Conservation (phyloP, 2,113 vertebrate genomes). For the Cygnus atratus region DNA sequence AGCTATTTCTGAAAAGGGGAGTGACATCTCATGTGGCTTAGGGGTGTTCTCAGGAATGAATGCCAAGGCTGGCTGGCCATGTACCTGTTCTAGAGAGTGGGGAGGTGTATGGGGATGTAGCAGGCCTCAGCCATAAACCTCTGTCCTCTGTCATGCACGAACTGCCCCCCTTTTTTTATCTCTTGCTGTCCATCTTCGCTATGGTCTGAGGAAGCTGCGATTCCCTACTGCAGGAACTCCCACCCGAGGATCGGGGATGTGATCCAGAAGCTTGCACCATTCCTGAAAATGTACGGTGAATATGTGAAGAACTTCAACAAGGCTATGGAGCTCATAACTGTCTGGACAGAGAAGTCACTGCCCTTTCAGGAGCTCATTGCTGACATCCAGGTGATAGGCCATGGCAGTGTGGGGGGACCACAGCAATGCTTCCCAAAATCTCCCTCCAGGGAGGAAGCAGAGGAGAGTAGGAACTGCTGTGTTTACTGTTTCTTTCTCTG, state of each 20-base stretch:
- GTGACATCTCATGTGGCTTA: background rate
- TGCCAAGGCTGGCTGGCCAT: background rate
- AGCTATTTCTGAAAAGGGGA: background rate
- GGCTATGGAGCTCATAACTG: conserved; percentile 82
- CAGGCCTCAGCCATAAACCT: background rate
- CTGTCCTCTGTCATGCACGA: accelerated
- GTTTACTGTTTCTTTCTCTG: background rate
- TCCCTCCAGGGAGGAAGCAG: background rate
- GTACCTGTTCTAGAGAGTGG: background rate
- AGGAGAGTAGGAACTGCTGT: background rate
- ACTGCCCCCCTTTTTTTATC: background rate
- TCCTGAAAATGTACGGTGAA: conserved; percentile 91
- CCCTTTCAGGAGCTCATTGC: conserved; percentile 82
- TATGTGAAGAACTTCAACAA: conserved; percentile 86
- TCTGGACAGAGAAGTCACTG: conserved; percentile 82
- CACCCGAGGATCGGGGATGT: conserved; percentile 85
- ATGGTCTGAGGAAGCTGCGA: background rate
- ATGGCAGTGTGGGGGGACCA: accelerated
- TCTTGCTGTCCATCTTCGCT: accelerated
- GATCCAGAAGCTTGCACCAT: conserved; percentile 86
- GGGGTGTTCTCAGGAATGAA: background rate
- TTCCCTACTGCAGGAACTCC: conserved; percentile 67
- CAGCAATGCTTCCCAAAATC: background rate
- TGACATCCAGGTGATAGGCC: conserved; percentile 80
- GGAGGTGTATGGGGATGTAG: background rate